Percentiles rank a stretch among this genome's conserved stretches.
Evolutionary conservation across 1,140 invertebrate genomes (phyloP).

Genomic region (Dinoponera quadriceps): DNA sequence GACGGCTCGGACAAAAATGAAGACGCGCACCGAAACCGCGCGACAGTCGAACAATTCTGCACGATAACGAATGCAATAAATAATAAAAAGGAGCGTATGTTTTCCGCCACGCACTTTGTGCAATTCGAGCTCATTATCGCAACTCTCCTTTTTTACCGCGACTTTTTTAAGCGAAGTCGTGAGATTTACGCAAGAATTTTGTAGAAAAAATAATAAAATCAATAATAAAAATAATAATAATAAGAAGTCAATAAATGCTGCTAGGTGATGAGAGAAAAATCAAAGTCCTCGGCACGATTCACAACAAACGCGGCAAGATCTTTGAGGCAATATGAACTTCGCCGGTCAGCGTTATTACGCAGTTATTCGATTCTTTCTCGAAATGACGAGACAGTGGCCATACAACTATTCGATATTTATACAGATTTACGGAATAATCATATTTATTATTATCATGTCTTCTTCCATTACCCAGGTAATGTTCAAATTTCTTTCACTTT

Average conservation of each 20-base stretch:
- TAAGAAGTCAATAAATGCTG: not conserved
- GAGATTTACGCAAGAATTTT: constrained; percentile 7
- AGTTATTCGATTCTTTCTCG: constrained; percentile 1
- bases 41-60: not conserved
- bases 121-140: not conserved
- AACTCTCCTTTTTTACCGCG: not conserved
- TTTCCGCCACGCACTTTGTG: constrained; percentile 4
- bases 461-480: constrained; percentile 17
- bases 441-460: not conserved
- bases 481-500: too few species aligned
- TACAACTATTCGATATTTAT: constrained; percentile 12
- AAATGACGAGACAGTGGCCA: constrained; percentile 26
- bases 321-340: too few species aligned
- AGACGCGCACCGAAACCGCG: not conserved
- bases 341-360: constrained; percentile 24
- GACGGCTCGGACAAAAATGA: not conserved
- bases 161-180: not conserved
- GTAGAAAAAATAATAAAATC: not conserved
- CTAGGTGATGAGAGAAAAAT: too few species aligned
- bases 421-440: constrained; percentile 19
- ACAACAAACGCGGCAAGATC: too few species aligned
- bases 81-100: constrained; percentile 11
- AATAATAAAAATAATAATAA: constrained; percentile 4
- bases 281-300: too few species aligned
- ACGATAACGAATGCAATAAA: not conserved